Base-by-base conservation (phyloP, 2,113 vertebrate genomes). In the Anoplopoma fimbria region DNA sequence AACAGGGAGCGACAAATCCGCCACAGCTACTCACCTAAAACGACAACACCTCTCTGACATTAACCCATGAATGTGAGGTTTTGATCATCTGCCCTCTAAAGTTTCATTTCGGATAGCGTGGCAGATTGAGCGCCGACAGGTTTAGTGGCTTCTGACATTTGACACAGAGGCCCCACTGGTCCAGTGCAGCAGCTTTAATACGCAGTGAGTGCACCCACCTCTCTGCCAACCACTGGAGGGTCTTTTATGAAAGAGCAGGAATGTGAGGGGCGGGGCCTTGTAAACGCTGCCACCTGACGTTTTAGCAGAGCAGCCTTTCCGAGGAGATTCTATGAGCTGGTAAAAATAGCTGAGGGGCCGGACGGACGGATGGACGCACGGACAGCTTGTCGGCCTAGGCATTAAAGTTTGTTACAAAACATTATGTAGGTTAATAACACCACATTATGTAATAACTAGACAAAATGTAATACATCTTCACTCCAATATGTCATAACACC, bases 201-300 rank as follows among this genome's bases (percentile, higher is more conserved):
- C 4, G 53, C 68, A 71, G 78, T 89, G 90, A 90, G 90, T 58
- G 51, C 64, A 27, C 68, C 81, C 83, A 81, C 78, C 42, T 71
- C 57, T 85, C 75, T 82, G 68, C 84, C 76, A 80, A 49, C 82
- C 63, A 86, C 67, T 77, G 76, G 75, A 85, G 73, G 81, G 42
- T 67, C 63, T 87, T 91, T 93, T 91, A 91, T 86, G 86, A 84
- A 82, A 29, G 86, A 85, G 79, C 84, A 89, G 86, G 91, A 93
- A 92, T 91, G 90, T 10, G 49, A 87, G 84, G 53, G 53, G 71
- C 36, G 31, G 82, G 68, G 82, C 68, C 87, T 90, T 51, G 87
- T 92, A 93, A 93, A 92, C 2, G 55, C 69, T 27, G 81, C 81
- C 84, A 88, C 85, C 90, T 89, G 87, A 92, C 88, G 71, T 67